Conservation (phyloP, 2,113 vertebrate genomes). For the Manacus vitellinus region DNA sequence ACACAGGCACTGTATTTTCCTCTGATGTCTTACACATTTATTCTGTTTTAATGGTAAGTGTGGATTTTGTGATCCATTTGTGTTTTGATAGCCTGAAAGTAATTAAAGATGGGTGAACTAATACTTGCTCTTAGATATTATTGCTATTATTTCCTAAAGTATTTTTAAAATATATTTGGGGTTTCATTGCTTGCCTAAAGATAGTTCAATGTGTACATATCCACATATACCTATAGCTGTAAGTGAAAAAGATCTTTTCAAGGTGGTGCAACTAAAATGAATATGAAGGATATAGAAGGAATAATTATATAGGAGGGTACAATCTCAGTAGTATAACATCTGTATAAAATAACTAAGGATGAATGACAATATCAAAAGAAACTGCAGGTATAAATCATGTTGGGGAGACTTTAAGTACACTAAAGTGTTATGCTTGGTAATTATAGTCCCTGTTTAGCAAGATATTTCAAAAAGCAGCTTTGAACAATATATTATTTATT, state of each 20-base stretch:
- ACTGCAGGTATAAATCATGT: neutral
- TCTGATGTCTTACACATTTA: neutral
- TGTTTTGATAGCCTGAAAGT: neutral
- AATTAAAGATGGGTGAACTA: neutral
- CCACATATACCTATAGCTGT: neutral
- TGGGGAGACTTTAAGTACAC: neutral
- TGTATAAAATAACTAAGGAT: neutral
- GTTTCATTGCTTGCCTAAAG: neutral
- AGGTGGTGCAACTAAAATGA: neutral
- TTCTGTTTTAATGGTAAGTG: neutral
- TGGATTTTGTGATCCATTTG: neutral
- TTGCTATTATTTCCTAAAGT: neutral
- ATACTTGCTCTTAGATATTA: neutral
- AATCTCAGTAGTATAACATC: neutral
- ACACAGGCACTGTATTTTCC: rapidly evolving
- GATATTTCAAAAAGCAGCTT: neutral
- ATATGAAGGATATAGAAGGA: neutral
- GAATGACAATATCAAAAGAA: neutral
- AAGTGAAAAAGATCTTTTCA: neutral
- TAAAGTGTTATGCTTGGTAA: neutral
- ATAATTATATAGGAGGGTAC: neutral
- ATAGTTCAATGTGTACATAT: neutral
- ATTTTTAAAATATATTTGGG: neutral
- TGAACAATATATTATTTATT: neutral
- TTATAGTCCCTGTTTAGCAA: neutral